Percentiles rank a stretch among this genome's conserved stretches.
Conservation (phyloP, 2,113 vertebrate genomes). For the Chaenocephalus aceratus region DNA sequence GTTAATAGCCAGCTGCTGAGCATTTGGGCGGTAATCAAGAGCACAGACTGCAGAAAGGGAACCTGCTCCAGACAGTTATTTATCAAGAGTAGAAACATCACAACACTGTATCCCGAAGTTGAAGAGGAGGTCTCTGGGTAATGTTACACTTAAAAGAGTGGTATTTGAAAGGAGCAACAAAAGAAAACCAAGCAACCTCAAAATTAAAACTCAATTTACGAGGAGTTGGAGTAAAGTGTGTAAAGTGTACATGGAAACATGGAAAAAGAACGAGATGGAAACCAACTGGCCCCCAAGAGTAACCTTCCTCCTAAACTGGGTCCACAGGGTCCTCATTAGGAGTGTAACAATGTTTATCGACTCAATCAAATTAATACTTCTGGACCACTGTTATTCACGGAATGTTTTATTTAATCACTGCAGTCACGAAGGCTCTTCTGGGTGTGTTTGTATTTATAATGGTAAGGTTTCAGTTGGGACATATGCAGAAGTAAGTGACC, state of each 20-base stretch:
- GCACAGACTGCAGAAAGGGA: conserved; percentile 65
- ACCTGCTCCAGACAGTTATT: conserved; percentile 62
- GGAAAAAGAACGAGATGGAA: conserved; percentile 55
- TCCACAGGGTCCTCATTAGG: conserved; percentile 50
- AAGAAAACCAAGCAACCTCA: conserved; percentile 30
- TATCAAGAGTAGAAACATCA: conserved; percentile 61
- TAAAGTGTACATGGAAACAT: conserved; percentile 5
- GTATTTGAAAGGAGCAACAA: conserved; percentile 49
- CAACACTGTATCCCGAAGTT: conserved; percentile 29
- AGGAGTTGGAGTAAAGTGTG: conserved; percentile 1
- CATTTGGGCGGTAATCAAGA: conserved; percentile 45
- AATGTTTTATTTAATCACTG: conserved; percentile 57
- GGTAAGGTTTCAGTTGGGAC: conserved; percentile 13
- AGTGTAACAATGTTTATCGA: conserved; percentile 54
- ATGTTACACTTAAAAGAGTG: conserved; percentile 41
- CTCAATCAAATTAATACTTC: conserved; percentile 69
- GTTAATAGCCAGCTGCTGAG: conserved; percentile 36
- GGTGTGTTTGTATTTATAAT: conserved; percentile 38
- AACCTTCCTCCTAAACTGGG: background rate
- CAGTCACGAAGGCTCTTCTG: conserved; percentile 26
- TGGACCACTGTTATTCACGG: conserved; percentile 51
- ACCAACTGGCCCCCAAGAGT: conserved; percentile 61
- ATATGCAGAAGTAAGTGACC: conserved; percentile 31
- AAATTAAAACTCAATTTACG: conserved; percentile 6
- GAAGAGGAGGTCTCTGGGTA: conserved; percentile 63